These are phyloP conservation scores for Lasioglossum baleicum DNA, from an alignment of 1,140 invertebrate genomes.

Conservation along the genomic window DNA sequence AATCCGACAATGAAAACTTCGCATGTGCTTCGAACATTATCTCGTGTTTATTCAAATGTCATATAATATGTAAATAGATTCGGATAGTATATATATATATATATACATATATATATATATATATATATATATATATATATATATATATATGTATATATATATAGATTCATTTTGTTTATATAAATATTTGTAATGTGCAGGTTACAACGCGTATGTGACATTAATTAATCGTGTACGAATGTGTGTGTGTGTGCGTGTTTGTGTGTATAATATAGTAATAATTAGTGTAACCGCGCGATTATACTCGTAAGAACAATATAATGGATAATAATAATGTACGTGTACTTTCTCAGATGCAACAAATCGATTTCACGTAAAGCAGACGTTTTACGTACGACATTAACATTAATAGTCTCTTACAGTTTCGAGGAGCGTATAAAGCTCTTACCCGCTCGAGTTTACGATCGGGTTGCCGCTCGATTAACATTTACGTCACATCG, in stretches of 20 bases:
- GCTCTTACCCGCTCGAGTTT: conserved; percentile 56
- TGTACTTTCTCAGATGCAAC: conserved; percentile 67
- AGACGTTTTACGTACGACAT: conserved; percentile 62
- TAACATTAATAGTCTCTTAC: conserved; percentile 63
- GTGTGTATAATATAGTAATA: too few species aligned
- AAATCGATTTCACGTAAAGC: conserved; percentile 64
- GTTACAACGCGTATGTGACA: conserved; percentile 27
- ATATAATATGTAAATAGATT: conserved; percentile 11
- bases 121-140: too few species aligned
- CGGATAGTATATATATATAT: conserved; percentile 7
- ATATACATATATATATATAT: too few species aligned
- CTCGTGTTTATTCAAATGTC: conserved; percentile 52
- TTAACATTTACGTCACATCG: conserved; percentile 63
- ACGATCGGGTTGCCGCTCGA: conserved; percentile 57
- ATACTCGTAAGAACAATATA: conserved; percentile 3
- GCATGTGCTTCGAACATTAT: conserved; percentile 44
- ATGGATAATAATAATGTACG: conserved; percentile 24
- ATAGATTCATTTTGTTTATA: conserved; percentile 26
- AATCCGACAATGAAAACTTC: conserved; percentile 57
- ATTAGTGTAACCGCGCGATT: background rate
- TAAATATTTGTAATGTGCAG: conserved; percentile 32
- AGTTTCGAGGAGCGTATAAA: conserved; percentile 57
- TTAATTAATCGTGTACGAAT: conserved; percentile 4
- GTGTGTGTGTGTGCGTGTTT: background rate
- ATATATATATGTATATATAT: conserved; percentile 34